Evolutionary conservation across 2,888 invertebrate genomes (phyloP), one percentile per base, ranked within the genome.

Genomic region (Drosophila limbata): DNA sequence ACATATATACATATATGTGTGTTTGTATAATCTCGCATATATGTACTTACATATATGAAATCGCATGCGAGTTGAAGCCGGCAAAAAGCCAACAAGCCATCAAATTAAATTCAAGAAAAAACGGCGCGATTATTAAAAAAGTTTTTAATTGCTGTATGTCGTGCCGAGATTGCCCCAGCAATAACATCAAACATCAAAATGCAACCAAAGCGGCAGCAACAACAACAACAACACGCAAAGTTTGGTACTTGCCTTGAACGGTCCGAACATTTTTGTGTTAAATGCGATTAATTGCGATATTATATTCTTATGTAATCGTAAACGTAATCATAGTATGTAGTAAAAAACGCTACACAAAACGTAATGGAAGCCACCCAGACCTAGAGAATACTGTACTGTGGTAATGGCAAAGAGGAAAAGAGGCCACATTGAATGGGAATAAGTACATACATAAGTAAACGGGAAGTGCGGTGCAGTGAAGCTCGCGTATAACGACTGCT

Each of bases 231-330:
- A 56, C 82, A 83, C 86, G 84, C 82, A 82, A 77, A 73, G 74
- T 59, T 72, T 53, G 78, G 73, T 56, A 37, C 73, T 79, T 71
- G 73, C 84, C 77, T 83, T 73, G 81, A 74, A 81, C 70, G 73
- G 78, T 72, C 73, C 77, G 73, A 83, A 72, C 84, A 77, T 88
- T 88, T 89, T 79, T 88, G 90, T 89, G 87, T 90, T 87, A 87
- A 87, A 87, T 65, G 87, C 87, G 87, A 87, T 90, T 87, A 87
- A 87, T 87, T 90, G 87, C 87, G 88, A 88, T 90, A 88, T 88
- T 88, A 88, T 86, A 88, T 90, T 90, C 90, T 90, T 87, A 88
- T 90, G 87, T 88, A 88, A 85, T 85, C 84, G 84, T 89, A 89
- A 85, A 85, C 81, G 85, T 88, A 89, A 85, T 84, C 89, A 82